Evolutionary conservation across 1,140 invertebrate genomes (phyloP).

Genomic region (Euwallacea fornicatus): DNA sequence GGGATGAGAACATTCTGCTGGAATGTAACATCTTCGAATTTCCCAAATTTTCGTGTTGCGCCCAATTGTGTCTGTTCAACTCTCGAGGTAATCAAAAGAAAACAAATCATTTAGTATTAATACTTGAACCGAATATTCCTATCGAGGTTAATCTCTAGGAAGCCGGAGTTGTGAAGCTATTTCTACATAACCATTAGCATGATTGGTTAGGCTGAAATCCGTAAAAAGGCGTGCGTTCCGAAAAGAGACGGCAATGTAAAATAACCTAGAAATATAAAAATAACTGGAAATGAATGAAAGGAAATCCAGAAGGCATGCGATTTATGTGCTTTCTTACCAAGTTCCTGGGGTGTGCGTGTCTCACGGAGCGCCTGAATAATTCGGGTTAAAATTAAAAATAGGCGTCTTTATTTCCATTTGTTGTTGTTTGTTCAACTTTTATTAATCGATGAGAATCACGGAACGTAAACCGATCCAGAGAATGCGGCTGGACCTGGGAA

Average conservation of each 20-base stretch:
- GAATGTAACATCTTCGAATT: no score
- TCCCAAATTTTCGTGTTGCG: no score
- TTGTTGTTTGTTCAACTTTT: not conserved
- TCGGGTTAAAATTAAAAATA: not conserved
- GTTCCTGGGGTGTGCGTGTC: not conserved
- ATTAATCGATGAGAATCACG: not conserved
- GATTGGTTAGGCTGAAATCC: conserved; percentile 6
- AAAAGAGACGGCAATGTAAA: not conserved
- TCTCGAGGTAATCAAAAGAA: no score
- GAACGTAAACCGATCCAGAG: not conserved
- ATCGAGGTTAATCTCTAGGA: conserved; percentile 1
- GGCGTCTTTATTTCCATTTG: not conserved
- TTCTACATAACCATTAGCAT: conserved; percentile 1
- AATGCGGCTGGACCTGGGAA: not conserved
- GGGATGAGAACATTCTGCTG: no score
- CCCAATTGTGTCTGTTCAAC: no score
- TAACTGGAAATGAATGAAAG: conserved; percentile 7
- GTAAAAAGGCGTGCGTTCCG: not conserved
- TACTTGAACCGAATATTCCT: not conserved
- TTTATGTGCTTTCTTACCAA: not conserved
- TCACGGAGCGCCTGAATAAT: not conserved
- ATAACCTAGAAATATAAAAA: conserved; percentile 5
- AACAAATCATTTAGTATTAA: no score
- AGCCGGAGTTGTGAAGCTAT: not conserved
- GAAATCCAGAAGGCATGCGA: not conserved